These are phyloP conservation scores for Drosophila ohnishii DNA, from an alignment of 1,140 invertebrate species.

Conservation along the genomic window DNA sequence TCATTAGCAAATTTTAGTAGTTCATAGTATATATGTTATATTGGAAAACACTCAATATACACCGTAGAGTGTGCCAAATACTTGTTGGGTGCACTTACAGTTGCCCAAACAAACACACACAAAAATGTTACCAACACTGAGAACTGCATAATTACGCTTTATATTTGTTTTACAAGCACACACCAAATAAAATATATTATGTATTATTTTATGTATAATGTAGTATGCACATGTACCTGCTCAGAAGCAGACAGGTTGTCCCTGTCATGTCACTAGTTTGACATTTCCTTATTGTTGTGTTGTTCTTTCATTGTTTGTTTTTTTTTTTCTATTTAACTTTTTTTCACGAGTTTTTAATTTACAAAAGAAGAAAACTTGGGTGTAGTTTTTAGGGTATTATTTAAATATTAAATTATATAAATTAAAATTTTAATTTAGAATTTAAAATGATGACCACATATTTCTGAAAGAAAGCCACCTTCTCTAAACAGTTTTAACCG, in stretches of 20 bases:
- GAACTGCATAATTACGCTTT: conserved; percentile 18
- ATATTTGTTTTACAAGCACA: conserved; percentile 6
- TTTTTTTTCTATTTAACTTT: too few relatives aligned
- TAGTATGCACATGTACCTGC: conserved; percentile 18
- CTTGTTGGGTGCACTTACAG: conserved; percentile 9
- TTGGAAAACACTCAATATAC: conserved; percentile 34
- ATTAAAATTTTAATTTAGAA: neutral
- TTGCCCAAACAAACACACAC: conserved; percentile 14
- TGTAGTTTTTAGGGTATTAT: neutral
- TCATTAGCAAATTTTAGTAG: conserved; percentile 32
- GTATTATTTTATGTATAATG: neutral
- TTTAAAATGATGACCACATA: neutral
- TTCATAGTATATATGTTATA: conserved; percentile 7
- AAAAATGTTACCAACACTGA: conserved; percentile 1
- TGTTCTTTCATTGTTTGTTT: conserved; percentile 28
- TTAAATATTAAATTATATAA: too few relatives aligned
- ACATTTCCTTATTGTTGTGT: conserved; percentile 58
- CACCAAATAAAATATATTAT: neutral
- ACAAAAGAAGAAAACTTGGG: neutral
- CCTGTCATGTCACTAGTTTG: conserved; percentile 59
- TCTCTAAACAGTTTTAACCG: neutral
- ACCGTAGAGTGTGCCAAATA: conserved; percentile 24
- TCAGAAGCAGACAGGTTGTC: conserved; percentile 59
- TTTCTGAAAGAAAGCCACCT: neutral
- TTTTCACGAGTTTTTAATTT: neutral